phyloP scores from a whole-genome alignment of 2,888 invertebrate species.

The Chydorus sphaericus region DNA sequence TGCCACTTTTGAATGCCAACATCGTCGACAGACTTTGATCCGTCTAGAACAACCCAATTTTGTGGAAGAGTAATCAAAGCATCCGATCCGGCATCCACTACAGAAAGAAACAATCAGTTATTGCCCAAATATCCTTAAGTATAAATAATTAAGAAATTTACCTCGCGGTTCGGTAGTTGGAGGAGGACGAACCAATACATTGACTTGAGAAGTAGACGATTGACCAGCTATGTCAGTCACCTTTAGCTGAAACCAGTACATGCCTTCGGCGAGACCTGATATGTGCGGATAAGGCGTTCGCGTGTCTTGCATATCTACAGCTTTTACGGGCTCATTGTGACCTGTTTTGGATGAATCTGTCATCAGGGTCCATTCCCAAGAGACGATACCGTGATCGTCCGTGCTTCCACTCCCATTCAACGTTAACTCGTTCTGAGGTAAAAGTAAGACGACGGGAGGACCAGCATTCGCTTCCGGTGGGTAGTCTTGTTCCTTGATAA shows the following conservation, averaged over 20 bases:
- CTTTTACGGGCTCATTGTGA: slow-evolving; percentile 36
- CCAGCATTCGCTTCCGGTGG: slow-evolving; percentile 92
- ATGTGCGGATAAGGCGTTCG: slow-evolving; percentile 74
- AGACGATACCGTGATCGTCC: slow-evolving; percentile 82
- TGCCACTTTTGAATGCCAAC: slow-evolving; percentile 63
- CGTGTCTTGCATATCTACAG: slow-evolving; percentile 84
- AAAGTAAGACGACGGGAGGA: slow-evolving; percentile 67
- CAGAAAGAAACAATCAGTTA: slow-evolving; percentile 21
- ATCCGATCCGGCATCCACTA: slow-evolving; percentile 38
- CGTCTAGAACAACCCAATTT: slow-evolving; percentile 65
- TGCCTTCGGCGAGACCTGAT: slow-evolving; percentile 80
- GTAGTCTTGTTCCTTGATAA: slow-evolving; percentile 80
- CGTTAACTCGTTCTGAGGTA: slow-evolving; percentile 70
- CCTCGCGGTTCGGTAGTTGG: slow-evolving; percentile 24
- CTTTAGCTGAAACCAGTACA: slow-evolving; percentile 83
- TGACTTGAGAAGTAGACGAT: slow-evolving; percentile 70
- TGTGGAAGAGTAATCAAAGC: slow-evolving; percentile 65
- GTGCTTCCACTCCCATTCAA: slow-evolving; percentile 80
- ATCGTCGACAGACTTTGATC: slow-evolving; percentile 65
- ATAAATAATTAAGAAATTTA: not conserved
- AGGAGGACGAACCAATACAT: slow-evolving; percentile 82
- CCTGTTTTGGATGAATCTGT: slow-evolving; percentile 36
- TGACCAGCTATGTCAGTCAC: slow-evolving; percentile 86
- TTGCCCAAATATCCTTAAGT: not conserved
- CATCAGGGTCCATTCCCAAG: slow-evolving; percentile 93